Percentiles rank a stretch among this genome's conserved stretches.
Conservation (phyloP, 37 sponge, comb jelly and placozoan genomes). For the Ephydatia muelleri region DNA sequence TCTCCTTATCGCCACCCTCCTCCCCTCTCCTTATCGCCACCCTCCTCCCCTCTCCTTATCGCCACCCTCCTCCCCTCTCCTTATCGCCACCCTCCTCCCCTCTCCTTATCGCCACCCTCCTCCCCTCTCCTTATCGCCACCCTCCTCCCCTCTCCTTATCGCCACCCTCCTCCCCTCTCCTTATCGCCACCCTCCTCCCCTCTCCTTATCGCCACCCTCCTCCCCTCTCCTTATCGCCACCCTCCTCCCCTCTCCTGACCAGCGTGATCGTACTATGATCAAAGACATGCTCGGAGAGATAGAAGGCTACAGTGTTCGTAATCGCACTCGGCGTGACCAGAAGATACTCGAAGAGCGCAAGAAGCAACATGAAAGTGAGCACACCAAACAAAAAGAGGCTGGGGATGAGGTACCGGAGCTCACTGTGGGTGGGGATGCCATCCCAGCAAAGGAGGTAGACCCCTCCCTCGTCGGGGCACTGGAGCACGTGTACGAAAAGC, state of each 20-base stretch:
- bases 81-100: too few relatives aligned
- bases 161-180: background rate
- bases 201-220: background rate
- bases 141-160: background rate
- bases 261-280: constrained; percentile 60
- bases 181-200: background rate
- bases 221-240: background rate
- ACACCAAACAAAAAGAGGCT: background rate
- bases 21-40: too few relatives aligned
- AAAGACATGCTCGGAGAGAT: constrained; percentile 36
- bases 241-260: background rate
- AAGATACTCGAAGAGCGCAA: constrained; percentile 15
- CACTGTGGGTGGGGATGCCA: constrained; percentile 5
- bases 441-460: constrained; percentile 62
- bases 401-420: background rate
- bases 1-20: too few relatives aligned
- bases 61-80: too few relatives aligned
- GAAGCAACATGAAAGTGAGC: constrained; percentile 42
- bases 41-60: too few relatives aligned
- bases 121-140: too few relatives aligned
- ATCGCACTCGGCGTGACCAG: constrained; percentile 30
- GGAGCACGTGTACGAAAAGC: constrained; percentile 49
- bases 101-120: too few relatives aligned
- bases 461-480: constrained; percentile 65
- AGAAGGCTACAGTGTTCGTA: constrained; percentile 45